Evolutionary conservation across 2,797 vertebrate species (phyloP), one percentile per base, ranked within the genome.

Genomic region (Microchirus variegatus): DNA sequence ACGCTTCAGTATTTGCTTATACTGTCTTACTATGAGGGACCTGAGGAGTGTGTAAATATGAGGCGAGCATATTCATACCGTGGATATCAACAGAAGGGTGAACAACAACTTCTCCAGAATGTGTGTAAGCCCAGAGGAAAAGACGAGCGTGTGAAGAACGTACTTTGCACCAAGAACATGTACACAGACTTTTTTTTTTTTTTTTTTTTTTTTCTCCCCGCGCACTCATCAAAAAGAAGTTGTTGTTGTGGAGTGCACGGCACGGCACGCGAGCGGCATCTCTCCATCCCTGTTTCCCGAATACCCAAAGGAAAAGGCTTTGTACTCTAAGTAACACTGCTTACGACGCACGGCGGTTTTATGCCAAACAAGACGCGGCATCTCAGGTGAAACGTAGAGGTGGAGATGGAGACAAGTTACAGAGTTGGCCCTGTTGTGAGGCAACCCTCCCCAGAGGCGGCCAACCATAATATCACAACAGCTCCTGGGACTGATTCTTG

Each of bases 391-490:
- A 76, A 78, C 6, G 52, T 53, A 53, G 59, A 72, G 69, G 63
- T n/a, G 52, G 64, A 75, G 73, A 76, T 46, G 50, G 82, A 82
- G 63, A 84, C 81, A 71, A 79, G 75, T 61, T 78, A 52, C 56
- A 56, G 70, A 77, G 58, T 48, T 53, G 58, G 67, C 66, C 70
- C 67, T 83, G 88, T 90, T 86, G 85, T 85, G 86, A 88, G 71
- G 86, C 84, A 84, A 84, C 81, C 59, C 45, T 85, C 91, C 87
- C 85, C 52, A 81, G 84, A 83, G 89, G 86, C 78, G 54, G 67
- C 66, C 82, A 81, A 71, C 80, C 61, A 35, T 87, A 79, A 87
- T 82, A 87, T 85, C 78, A 78, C 67, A 73, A 56, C 36, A 56
- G 47, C 86, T 51, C 65, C 55, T 60, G 81, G 75, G 85, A 84